Evolutionary conservation across 2,113 vertebrate species (phyloP), one percentile per base, ranked within the genome.

Genomic region (Corythaeola cristata): DNA sequence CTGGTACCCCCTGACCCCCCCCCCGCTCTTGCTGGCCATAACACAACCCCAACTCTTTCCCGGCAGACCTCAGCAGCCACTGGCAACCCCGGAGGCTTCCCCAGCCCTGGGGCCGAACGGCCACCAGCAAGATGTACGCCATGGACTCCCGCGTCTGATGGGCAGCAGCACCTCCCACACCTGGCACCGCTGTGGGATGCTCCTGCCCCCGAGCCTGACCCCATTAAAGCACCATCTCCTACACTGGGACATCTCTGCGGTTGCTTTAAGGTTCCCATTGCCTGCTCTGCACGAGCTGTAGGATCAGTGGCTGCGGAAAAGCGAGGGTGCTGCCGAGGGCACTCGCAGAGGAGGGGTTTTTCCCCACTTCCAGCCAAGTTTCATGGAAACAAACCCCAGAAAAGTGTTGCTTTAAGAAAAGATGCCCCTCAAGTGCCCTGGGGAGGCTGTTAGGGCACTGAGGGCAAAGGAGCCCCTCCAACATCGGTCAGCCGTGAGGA

Each of bases 111-210:
- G 80, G 67, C 16, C 69, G 3, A 33, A 96, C 88, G 2, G 88
- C 88, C 71, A 95, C 94, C 41, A 92, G 95, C 77, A 96, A 92
- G 95, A 98, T 97, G 95, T 98, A 98, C 1, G 91, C 97, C 18
- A 37, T 97, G 88, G 97, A 97, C 53, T 98, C 98, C 28, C 64
- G 72, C 2, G 98, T 98, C 88, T 98, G 96, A 98, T 0, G 20
- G 66, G 52, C 41, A 49, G 13, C 58, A 6, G 27, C 37, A 58
- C 15, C 79, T 33, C 52, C 52, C 2, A 2, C 76, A 26, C 10
- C 26, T 2, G 0, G 26, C 10, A 24, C 66, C 0, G 0, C 10
- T 3, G 3, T 0, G 14, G 35, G 56, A 66, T 1, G 0, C 32
- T 11, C n/a, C 8, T 33, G 19, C 10, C 13, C 20, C 17, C n/a